Evolutionary conservation across 2,797 vertebrate genomes (phyloP).

Genomic region (Macrochelys suwanniensis): DNA sequence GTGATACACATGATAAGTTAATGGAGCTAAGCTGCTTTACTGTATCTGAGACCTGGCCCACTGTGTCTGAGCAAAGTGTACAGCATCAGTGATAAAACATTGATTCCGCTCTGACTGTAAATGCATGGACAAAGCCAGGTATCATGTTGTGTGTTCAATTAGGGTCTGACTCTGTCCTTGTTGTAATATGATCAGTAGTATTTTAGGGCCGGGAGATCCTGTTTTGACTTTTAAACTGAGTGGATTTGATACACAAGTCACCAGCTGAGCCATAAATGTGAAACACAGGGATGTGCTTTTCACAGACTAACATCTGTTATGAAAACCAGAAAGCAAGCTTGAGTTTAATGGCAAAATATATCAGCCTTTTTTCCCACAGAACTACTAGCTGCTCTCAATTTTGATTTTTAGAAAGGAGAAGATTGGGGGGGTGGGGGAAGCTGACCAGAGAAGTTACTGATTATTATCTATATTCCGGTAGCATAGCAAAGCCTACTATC

Average conservation of each 20-base stretch:
- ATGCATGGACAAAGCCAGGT: background rate
- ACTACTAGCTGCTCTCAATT: conserved; percentile 40
- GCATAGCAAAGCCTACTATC: conserved; percentile 42
- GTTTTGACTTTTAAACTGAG: conserved; percentile 22
- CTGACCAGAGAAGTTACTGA: conserved; percentile 35
- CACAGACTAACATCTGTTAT: background rate
- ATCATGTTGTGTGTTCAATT: conserved; percentile 43
- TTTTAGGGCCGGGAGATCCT: conserved; percentile 30
- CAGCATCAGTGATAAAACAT: background rate
- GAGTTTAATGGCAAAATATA: conserved; percentile 45
- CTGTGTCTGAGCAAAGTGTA: background rate
- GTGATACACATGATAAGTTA: fast-evolving
- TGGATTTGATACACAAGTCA: background rate
- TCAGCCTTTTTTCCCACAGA: conserved; percentile 36
- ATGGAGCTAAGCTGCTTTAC: fast-evolving
- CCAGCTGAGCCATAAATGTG: background rate
- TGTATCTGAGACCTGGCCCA: background rate
- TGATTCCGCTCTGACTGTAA: background rate
- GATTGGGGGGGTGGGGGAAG: conserved; percentile 20
- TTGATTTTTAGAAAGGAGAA: background rate
- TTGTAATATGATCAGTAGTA: conserved; percentile 31
- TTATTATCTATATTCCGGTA: conserved; percentile 43
- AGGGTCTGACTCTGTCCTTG: conserved; percentile 9
- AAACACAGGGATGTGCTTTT: conserved; percentile 6
- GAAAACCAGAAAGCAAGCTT: conserved; percentile 23